Evolutionary conservation across 2,797 vertebrate genomes (phyloP), one percentile per base, ranked within the genome.

Genomic region (Sphenodon punctatus): DNA sequence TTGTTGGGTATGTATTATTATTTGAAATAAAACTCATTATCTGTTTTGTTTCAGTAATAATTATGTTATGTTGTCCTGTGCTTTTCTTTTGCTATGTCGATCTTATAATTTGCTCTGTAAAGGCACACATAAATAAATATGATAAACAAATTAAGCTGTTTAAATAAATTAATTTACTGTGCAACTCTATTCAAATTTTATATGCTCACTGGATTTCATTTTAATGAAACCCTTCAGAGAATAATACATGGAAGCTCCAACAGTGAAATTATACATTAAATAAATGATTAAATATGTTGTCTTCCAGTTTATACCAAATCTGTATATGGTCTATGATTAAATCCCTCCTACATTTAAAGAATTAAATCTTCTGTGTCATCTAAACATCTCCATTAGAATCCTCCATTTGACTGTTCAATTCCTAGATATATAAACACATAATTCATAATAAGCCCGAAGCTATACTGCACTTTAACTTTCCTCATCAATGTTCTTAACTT

Each of bases 121-220:
- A 94, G 89, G 85, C 74, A 78, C 89, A 91, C 89, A 94, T 93
- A 93, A 91, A 94, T 94, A 95, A 95, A 95, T 93, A 93, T 92
- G 92, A 95, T 95, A 96, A 95, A 95, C 92, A 94, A 95, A 96
- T 95, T 96, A 95, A 95, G 94, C 95, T 93, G 92, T 95, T 95
- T 89, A 95, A 95, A 95, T 95, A 95, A 95, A 96, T 95, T 95
- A 95, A 95, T 95, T 95, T 95, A 90, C 92, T 95, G 82, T 94
- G 67, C 67, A 94, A 93, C 90, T 93, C 87, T 93, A 92, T 94
- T 95, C 92, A 95, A 94, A 92, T 94, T 88, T 91, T 94, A 93
- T 87, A 91, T 94, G 90, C 87, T 95, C 89, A 93, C 66, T 95
- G 93, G 89, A 94, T 95, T 95, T 95, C 87, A 82, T 90, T 95